Base-by-base conservation (phyloP, 2,797 vertebrate species). In the Momotus momota region DNA sequence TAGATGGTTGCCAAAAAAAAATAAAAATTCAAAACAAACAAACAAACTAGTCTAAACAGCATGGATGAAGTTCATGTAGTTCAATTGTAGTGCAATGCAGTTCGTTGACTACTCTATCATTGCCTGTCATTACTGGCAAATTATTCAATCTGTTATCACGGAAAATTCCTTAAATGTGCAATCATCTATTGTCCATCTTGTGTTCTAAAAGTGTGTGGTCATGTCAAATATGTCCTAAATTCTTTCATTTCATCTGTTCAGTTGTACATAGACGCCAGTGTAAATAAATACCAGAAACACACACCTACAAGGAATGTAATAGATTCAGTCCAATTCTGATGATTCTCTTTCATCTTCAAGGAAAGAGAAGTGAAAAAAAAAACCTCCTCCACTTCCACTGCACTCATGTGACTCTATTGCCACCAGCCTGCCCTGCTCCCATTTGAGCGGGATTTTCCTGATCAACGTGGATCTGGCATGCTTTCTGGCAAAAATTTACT, bases 111-210 rank as follows among this genome's bases (percentile, higher is more conserved):
- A 2, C 58, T 93, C 65, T 70, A 35, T 61, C 16, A 2, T 73
- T 91, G 69, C 48, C 75, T 86, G 80, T 91, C 85, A 90, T 94
- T 93, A 94, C 62, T 66, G 55, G 62, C 54, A 75, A 94, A 81
- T 90, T 91, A 60, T 95, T 86, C 88, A 88, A 94, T 88, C 67
- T 94, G 84, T 95, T 96, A 95, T 94, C 94, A 97, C 66, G 80
- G 77, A 94, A 96, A 95, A 90, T 55, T 38, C 35, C 93, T 90
- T 45, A 84, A 86, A 88, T 48, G 8, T 80, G 77, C 57, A 84
- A 86, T 93, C 86, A 94, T 64, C 80, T 77, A 27, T 46, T 96
- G 92, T 93, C 96, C 95, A 86, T 88, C 55, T 86, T 20, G 38
- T 81, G 70, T 55, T 81, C 69, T 86, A 27, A 58, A 93, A 84